These are phyloP conservation scores for Neomorphus geoffroyi DNA, from an alignment of 2,797 vertebrate genomes.

Conservation along the genomic window DNA sequence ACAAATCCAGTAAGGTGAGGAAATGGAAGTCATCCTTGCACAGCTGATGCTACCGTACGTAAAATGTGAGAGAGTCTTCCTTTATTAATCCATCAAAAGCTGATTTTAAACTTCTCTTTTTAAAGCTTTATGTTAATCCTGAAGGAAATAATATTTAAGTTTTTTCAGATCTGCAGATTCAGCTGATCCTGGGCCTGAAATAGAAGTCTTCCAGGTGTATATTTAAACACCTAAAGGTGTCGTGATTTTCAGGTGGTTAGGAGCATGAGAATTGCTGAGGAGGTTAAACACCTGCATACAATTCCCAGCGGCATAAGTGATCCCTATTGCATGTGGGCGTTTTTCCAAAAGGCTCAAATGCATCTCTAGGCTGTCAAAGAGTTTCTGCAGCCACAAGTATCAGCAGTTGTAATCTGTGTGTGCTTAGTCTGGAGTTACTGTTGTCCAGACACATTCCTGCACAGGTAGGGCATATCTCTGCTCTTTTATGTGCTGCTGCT, in stretches of 20 bases:
- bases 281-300: background rate
- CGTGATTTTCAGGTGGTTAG: background rate
- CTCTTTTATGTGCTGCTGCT: background rate
- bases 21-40: accelerated
- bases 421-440: background rate
- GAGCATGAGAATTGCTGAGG: background rate
- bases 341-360: background rate
- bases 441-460: slow-evolving; percentile 27
- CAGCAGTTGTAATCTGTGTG: background rate
- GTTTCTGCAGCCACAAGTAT: slow-evolving; percentile 16
- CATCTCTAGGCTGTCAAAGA: background rate
- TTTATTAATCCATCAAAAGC: background rate
- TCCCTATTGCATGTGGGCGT: background rate
- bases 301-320: background rate
- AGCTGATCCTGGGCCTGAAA: background rate
- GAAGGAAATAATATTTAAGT: background rate
- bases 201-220: background rate
- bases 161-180: background rate
- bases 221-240: background rate
- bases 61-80: background rate
- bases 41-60: accelerated
- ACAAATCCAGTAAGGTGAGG: slow-evolving; percentile 96
- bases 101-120: background rate
- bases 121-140: accelerated
- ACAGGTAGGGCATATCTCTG: background rate